Evolutionary conservation across 2,888 invertebrate species (phyloP).

Genomic region (Entomobrya multifasciata): DNA sequence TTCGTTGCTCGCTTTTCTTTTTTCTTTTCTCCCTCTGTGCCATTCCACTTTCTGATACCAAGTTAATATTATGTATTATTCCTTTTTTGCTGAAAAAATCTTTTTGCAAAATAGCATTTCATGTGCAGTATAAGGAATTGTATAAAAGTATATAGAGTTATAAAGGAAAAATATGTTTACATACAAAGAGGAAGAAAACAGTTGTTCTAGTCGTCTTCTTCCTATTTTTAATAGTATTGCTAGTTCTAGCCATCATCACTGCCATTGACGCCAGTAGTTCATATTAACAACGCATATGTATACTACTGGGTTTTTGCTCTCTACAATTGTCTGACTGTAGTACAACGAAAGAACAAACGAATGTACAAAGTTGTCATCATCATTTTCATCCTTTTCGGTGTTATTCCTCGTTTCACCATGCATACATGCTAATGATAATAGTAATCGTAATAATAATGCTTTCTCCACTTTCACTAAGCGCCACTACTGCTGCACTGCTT

Average conservation of each 20-base stretch:
- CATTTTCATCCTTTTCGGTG: constrained; percentile 51
- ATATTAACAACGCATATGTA: not conserved
- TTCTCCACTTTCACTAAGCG: constrained; percentile 14
- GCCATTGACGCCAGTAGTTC: constrained; percentile 44
- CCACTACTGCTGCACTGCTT: constrained; percentile 4
- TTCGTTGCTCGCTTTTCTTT: constrained; percentile 25
- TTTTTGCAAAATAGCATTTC: constrained; percentile 15
- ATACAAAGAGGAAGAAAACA: not conserved
- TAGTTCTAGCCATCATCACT: constrained; percentile 2
- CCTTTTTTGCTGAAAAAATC: constrained; percentile 34
- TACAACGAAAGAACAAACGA: too few species aligned
- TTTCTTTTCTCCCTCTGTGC: not conserved
- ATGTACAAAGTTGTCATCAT: constrained; percentile 32
- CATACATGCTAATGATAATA: constrained; percentile 49
- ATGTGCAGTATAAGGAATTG: too few species aligned
- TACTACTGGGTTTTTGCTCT: too few species aligned
- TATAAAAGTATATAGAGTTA: not conserved
- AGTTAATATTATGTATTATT: constrained; percentile 54
- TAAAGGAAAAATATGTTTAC: too few species aligned
- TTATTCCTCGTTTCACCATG: not conserved
- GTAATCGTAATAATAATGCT: constrained; percentile 39
- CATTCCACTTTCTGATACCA: not conserved
- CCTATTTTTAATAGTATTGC: too few species aligned
- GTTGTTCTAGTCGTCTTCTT: too few species aligned
- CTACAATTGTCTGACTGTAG: not conserved